A percentile compares a stretch with the other conserved stretches of the same genome.
phyloP scores from a whole-genome alignment of 37 sponge, comb jelly and placozoan genomes.

The Aplysina aerophoba region DNA sequence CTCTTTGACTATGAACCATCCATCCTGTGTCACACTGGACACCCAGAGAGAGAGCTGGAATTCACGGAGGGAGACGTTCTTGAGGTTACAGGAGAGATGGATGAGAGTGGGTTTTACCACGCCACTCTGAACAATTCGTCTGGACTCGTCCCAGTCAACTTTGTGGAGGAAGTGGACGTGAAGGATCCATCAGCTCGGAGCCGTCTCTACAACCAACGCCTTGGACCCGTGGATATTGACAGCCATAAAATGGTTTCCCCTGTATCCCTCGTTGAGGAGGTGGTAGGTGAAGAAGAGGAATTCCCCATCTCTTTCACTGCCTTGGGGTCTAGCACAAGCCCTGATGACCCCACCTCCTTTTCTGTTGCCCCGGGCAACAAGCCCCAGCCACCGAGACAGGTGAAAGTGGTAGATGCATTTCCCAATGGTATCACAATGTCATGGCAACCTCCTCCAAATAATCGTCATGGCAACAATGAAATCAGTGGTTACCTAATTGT shows the following conservation, averaged over 20 bases:
- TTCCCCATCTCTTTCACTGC: background rate
- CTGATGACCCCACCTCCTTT: background rate
- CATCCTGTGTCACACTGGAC: constrained; percentile 71
- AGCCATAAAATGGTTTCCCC: background rate
- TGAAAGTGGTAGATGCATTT: constrained; percentile 7
- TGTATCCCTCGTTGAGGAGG: constrained; percentile 16
- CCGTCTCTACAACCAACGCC: constrained; percentile 71
- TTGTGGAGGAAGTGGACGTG: constrained; percentile 71
- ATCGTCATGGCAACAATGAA: background rate
- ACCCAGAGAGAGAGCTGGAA: constrained; percentile 66
- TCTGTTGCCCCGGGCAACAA: background rate
- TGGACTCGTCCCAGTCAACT: constrained; percentile 79
- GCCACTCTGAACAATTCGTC: constrained; percentile 45
- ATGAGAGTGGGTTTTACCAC: constrained; percentile 61
- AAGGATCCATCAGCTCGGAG: constrained; percentile 9
- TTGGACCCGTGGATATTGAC: background rate
- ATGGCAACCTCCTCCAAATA: constrained; percentile 44
- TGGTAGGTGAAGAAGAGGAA: constrained; percentile 19
- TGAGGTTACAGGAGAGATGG: constrained; percentile 74
- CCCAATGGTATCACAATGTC: constrained; percentile 12
- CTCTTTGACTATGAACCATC: constrained; percentile 76
- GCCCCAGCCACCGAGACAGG: constrained; percentile 9
- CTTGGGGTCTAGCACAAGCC: constrained; percentile 11
- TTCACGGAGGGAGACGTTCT: constrained; percentile 67
- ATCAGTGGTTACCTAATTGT: constrained; percentile 49